Base-by-base conservation (phyloP, 2,888 invertebrate species). In the Diarsia brunnea region DNA sequence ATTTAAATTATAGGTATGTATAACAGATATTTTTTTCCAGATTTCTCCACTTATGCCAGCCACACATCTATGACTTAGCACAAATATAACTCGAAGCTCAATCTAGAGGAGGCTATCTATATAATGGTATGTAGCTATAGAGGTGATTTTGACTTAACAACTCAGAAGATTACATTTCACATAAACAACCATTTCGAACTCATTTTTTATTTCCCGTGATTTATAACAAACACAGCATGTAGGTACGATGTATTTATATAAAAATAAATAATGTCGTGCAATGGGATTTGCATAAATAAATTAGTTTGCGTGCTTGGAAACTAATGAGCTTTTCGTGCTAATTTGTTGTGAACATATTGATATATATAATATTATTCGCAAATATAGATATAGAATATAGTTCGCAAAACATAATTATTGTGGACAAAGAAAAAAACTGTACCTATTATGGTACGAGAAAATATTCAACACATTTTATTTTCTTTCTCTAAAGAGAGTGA, bases 321-420 rank as follows among this genome's bases (percentile, higher is more conserved):
- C 47, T 68, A 68, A 47, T 31, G n/a, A 47, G 69, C 10, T 70
- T 47, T 47, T 31, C n/a, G n/a, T n/a, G 67, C 45, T 67, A n/a
- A 66, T 69, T 47, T 31, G 67, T 67, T 68, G 31, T 47, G 31
- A 21, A 49, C 47, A 38, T 38, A n/a, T 5, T 1, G 68, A n/a
- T 16, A n/a, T n/a, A n/a, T n/a, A n/a, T n/a, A n/a, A n/a, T n/a
- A n/a, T n/a, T n/a, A n/a, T n/a, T n/a, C n/a, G n/a, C n/a, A n/a
- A n/a, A n/a, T n/a, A n/a, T n/a, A n/a, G n/a, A n/a, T n/a, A n/a
- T n/a, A n/a, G n/a, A n/a, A n/a, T 27, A 58, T 10, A 24, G 16
- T 45, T 27, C 10, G 66, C n/a, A 31, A 69, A n/a, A n/a, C 27
- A 47, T n/a, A 47, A 65, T 27, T 45, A 65, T 16, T 47, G 0